Base-by-base conservation (phyloP, 2,113 vertebrate genomes). In the Catharus minimus region DNA sequence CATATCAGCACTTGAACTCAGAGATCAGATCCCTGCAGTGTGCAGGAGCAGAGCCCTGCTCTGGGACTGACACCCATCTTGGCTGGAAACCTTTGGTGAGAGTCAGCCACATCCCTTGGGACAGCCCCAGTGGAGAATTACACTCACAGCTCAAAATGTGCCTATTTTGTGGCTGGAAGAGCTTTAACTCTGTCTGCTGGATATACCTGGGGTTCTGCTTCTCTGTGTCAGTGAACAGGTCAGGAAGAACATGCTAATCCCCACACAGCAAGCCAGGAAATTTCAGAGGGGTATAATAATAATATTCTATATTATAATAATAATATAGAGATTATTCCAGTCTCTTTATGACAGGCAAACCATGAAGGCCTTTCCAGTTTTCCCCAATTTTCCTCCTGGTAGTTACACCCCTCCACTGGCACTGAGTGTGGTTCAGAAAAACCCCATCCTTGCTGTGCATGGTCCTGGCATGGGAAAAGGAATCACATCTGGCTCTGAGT, bases 31-130 rank as follows among this genome's bases (percentile, higher is more conserved):
- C 41, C 50, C 75, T 56, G 68, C 61, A 52, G 61, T 0, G 1
- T 19, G 78, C 53, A 57, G 66, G 39, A 68, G 11, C 2, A 0
- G 41, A 28, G 3, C 0, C 2, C 46, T n/a, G 66, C 47, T 43
- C 44, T 46, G 57, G 61, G 73, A 24, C 39, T 15, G 44, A 86
- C 68, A 89, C 57, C 76, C 73, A 2, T 7, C 61, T 38, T 49
- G 36, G 13, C 1, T 4, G 7, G 73, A 75, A 78, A 49, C 15
- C 68, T 88, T 86, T 41, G 76, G 58, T 16, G 62, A 76, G 47
- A 71, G 68, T 56, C 81, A 95, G 7, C 43, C 50, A 43, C 52
- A 65, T 68, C 80, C 49, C 69, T 9, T 76, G 68, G 61, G 90
- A 92, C 65, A 82, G 30, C 56, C 52, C n/a, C 41, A 14, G 44